Evolutionary conservation across 1,140 invertebrate genomes (phyloP).

Genomic region (Lithobius niger): DNA sequence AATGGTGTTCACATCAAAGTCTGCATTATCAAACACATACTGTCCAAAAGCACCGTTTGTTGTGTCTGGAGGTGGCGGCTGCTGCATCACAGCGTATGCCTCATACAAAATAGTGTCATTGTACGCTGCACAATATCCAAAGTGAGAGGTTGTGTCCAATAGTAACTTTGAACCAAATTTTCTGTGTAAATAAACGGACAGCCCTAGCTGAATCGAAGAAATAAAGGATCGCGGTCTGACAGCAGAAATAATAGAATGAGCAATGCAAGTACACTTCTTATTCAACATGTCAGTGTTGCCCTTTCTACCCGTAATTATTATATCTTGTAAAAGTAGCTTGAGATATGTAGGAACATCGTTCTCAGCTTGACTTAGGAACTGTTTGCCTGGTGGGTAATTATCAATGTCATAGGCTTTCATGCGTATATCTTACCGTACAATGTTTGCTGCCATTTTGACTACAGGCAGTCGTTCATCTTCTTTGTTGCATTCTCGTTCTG

Average conservation of each 20-base stretch:
- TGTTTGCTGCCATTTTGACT: not conserved
- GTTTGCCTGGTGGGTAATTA: not conserved
- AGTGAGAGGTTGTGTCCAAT: not conserved
- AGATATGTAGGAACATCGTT: conserved; percentile 8
- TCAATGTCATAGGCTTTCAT: not conserved
- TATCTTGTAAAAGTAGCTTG: conserved; percentile 13
- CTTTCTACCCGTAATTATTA: conserved; percentile 10
- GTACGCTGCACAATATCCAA: conserved; percentile 8
- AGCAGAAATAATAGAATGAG: conserved; percentile 16
- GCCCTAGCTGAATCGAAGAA: conserved; percentile 2
- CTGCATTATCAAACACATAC: conserved; percentile 22
- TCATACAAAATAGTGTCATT: conserved; percentile 1
- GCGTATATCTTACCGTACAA: not conserved
- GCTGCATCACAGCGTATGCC: not conserved
- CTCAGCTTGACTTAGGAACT: conserved; percentile 12
- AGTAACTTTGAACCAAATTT: conserved; percentile 9
- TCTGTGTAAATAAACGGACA: not conserved
- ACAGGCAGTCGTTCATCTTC: not conserved
- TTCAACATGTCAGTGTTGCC: conserved; percentile 5
- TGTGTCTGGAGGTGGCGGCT: too few species aligned
- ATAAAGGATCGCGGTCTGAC: conserved; percentile 12
- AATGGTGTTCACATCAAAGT: conserved; percentile 21
- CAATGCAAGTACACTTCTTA: conserved; percentile 13
- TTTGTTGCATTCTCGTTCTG: not conserved
- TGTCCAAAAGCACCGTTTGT: conserved; percentile 4